Percentiles rank a stretch among this genome's conserved stretches.
Evolutionary conservation across 2,888 invertebrate genomes (phyloP).

Genomic region (Microctonus hyperodae): DNA sequence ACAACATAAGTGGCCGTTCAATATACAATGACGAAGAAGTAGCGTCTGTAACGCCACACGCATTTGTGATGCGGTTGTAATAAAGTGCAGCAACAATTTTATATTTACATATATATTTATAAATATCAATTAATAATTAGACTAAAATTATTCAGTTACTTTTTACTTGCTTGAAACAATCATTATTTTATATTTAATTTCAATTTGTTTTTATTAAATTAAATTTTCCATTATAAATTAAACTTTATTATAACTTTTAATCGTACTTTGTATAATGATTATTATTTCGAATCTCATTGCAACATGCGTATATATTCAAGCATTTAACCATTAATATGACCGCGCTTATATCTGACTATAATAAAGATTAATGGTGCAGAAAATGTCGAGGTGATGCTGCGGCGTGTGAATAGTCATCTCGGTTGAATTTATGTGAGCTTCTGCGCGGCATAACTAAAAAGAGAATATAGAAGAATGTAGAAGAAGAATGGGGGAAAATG

Average conservation of each 20-base stretch:
- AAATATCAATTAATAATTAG: neutral
- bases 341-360: conserved; percentile 23
- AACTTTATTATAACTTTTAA: neutral
- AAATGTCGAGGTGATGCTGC: conserved; percentile 26
- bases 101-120: neutral
- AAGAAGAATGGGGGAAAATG: neutral
- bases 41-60: neutral
- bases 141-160: neutral
- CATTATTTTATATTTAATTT: neutral
- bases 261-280: conserved; percentile 7
- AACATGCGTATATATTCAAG: conserved; percentile 16
- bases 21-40: conserved; percentile 16
- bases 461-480: conserved; percentile 11
- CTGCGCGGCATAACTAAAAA: conserved; percentile 20
- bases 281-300: conserved; percentile 1
- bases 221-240: neutral
- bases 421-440: conserved; percentile 24
- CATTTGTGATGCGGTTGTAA: neutral
- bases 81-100: conserved; percentile 3
- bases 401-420: conserved; percentile 19
- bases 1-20: conserved; percentile 23
- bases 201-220: no score
- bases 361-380: conserved; percentile 32
- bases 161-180: neutral
- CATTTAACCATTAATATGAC: conserved; percentile 15